Conservation (phyloP, 2,113 vertebrate species). For the Rhabdornis inornatus region DNA sequence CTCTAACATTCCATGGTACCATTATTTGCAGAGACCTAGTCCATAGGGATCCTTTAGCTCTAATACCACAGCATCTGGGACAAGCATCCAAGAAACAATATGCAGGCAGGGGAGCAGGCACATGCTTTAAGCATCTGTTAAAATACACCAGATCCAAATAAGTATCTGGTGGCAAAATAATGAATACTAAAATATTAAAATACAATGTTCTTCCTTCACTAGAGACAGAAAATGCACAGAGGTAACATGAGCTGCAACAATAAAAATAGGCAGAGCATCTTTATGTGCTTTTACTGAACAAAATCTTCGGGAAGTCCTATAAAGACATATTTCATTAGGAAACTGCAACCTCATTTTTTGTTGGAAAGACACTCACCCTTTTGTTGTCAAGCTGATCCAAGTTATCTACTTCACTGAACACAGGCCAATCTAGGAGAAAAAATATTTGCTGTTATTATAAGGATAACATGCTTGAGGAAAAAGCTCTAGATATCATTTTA, state of each 20-base stretch:
- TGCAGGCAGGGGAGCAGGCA: neutral
- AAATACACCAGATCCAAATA: neutral
- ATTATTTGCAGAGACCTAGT: neutral
- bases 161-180: neutral
- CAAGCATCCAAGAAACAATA: neutral
- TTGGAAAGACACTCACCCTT: slow-evolving; percentile 75
- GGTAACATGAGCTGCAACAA: neutral
- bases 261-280: neutral
- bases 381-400: slow-evolving; percentile 78
- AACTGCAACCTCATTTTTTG: neutral
- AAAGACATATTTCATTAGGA: neutral
- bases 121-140: neutral
- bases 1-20: neutral
- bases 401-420: slow-evolving; percentile 81
- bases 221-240: neutral
- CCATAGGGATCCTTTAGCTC: neutral
- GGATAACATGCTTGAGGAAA: neutral
- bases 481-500: neutral
- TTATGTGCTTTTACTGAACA: neutral
- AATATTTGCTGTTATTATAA: neutral
- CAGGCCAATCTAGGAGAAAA: slow-evolving; percentile 77
- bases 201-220: neutral
- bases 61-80: neutral
- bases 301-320: neutral
- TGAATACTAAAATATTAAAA: neutral